A percentile compares a stretch with the other conserved stretches of the same genome.
Evolutionary conservation across 2,888 invertebrate species (phyloP).

Genomic region (Agrilus mali): DNA sequence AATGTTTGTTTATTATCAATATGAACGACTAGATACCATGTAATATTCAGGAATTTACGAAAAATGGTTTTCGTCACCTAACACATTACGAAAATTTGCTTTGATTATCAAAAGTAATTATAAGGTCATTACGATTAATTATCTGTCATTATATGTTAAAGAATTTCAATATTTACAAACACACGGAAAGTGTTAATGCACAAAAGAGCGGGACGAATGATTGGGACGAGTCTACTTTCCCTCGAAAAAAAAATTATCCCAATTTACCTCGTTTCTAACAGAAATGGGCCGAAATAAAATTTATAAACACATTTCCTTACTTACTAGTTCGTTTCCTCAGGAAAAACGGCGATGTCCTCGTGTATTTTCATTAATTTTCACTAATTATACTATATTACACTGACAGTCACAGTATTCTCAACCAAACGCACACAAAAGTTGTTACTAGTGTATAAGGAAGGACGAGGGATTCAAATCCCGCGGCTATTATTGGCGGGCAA

Average conservation of each 20-base stretch:
- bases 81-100: too few relatives aligned
- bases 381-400: constrained; percentile 38
- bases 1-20: too few relatives aligned
- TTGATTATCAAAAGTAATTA: too few relatives aligned
- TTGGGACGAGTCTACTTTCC: constrained; percentile 31
- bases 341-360: constrained; percentile 54
- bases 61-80: background rate
- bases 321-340: constrained; percentile 55
- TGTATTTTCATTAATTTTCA: constrained; percentile 58
- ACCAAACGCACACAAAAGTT: constrained; percentile 36
- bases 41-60: background rate
- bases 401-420: constrained; percentile 34
- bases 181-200: constrained; percentile 18
- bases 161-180: too few relatives aligned
- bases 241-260: constrained; percentile 14
- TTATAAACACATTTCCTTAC: constrained; percentile 29
- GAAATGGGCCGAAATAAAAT: constrained; percentile 24
- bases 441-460: constrained; percentile 28
- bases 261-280: constrained; percentile 27
- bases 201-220: constrained; percentile 33
- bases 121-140: too few relatives aligned
- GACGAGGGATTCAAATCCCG: constrained; percentile 36
- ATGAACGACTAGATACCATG: background rate
- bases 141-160: too few relatives aligned
- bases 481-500: constrained; percentile 26